These are phyloP conservation scores for Drosophila imparisetae DNA, from an alignment of 2,888 invertebrate genomes.

Conservation along the genomic window DNA sequence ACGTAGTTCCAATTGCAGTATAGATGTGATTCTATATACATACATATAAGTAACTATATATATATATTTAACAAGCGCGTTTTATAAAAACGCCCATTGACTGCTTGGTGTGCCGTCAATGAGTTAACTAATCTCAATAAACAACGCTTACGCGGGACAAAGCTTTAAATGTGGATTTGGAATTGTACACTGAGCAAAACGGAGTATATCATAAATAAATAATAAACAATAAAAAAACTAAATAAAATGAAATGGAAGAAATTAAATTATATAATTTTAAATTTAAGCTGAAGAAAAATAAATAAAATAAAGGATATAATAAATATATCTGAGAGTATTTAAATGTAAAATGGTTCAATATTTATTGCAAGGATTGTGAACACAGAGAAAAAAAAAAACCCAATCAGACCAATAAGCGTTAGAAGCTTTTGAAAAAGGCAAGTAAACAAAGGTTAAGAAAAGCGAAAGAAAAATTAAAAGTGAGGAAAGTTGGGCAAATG, in stretches of 20 bases:
- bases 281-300: background rate
- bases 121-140: constrained; percentile 30
- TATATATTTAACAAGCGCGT: constrained; percentile 8
- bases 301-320: background rate
- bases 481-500: background rate
- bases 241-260: background rate
- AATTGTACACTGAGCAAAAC: background rate
- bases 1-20: background rate
- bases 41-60: background rate
- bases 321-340: background rate
- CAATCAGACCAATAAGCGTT: too few relatives aligned
- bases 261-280: background rate
- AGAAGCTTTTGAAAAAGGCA: background rate
- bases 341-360: background rate
- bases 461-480: background rate
- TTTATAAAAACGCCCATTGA: constrained; percentile 29
- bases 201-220: too few relatives aligned
- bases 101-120: constrained; percentile 21
- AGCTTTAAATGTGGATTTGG: background rate
- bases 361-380: background rate
- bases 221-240: background rate
- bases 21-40: background rate
- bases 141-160: constrained; percentile 3
- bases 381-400: background rate
- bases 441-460: background rate